Conservation (phyloP, 2,888 invertebrate species). For the Mythimna impura region DNA sequence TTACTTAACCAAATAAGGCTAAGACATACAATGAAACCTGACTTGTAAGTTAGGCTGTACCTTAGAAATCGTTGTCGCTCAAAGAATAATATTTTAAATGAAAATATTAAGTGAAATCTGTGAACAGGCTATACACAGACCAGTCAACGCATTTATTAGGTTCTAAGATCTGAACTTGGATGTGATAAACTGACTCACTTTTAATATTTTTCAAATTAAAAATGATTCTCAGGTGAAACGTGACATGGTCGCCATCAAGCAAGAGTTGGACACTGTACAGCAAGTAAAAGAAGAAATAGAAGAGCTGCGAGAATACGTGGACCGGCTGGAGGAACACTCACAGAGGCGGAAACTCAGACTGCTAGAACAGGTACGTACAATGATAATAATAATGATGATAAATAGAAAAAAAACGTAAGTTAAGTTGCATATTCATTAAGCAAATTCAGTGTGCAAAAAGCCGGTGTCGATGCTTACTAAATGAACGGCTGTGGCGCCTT, state of each 20-base stretch:
- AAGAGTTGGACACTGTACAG: slow-evolving; percentile 97
- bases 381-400: not conserved
- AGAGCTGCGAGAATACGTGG: slow-evolving; percentile 97
- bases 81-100: not conserved
- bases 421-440: slow-evolving; percentile 6
- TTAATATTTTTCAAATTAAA: not conserved
- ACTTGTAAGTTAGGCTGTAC: not conserved
- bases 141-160: not conserved
- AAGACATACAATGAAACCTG: not conserved
- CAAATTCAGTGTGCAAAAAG: not conserved
- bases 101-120: not conserved
- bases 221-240: slow-evolving; percentile 93
- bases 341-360: slow-evolving; percentile 97
- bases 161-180: slow-evolving; percentile 33
- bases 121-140: not conserved
- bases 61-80: not conserved
- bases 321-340: slow-evolving; percentile 97
- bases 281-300: slow-evolving; percentile 98
- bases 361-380: slow-evolving; percentile 95
- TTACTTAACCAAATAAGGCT: not conserved
- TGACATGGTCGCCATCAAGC: slow-evolving; percentile 98
- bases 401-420: not conserved
- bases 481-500: not conserved
- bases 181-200: not conserved
- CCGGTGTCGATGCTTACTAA: not conserved